Evolutionary conservation across 1,140 invertebrate species (phyloP).

Genomic region (Pygmarrhopalites habei): DNA sequence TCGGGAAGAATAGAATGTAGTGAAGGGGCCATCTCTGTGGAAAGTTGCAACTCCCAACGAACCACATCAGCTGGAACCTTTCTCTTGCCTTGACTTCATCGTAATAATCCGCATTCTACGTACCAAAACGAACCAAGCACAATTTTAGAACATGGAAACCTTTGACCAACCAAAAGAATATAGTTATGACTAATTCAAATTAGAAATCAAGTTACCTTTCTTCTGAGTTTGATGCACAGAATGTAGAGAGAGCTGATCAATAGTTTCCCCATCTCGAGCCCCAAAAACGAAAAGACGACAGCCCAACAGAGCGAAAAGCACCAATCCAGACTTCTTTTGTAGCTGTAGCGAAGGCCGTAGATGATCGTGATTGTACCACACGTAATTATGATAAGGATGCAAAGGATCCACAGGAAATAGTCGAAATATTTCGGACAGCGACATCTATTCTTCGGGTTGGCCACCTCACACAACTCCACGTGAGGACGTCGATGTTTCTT

Average conservation of each 20-base stretch:
- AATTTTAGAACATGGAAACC: too few relatives aligned
- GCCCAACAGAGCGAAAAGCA: not conserved
- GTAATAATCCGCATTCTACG: too few relatives aligned
- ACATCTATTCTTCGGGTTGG: too few relatives aligned
- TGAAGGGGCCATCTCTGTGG: not conserved
- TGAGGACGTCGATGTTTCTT: too few relatives aligned
- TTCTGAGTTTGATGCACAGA: too few relatives aligned
- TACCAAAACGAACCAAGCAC: too few relatives aligned
- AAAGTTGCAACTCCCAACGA: not conserved
- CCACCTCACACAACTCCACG: constrained; percentile 3
- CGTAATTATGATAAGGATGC: not conserved
- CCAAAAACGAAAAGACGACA: constrained; percentile 1
- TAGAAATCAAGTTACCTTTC: too few relatives aligned
- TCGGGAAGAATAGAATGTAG: not conserved
- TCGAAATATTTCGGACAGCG: not conserved
- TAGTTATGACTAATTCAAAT: too few relatives aligned
- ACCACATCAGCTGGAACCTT: not conserved
- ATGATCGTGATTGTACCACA: not conserved
- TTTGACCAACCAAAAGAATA: too few relatives aligned
- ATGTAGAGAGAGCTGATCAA: too few relatives aligned
- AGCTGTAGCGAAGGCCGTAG: not conserved
- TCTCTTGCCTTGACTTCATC: not conserved
- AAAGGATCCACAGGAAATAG: not conserved
- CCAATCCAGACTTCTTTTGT: not conserved
- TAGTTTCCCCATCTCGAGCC: too few relatives aligned